Percentiles rank a stretch among this genome's conserved stretches.
These are phyloP conservation scores for Albula glossodonta DNA, from an alignment of 2,113 vertebrate genomes.

Conservation along the genomic window DNA sequence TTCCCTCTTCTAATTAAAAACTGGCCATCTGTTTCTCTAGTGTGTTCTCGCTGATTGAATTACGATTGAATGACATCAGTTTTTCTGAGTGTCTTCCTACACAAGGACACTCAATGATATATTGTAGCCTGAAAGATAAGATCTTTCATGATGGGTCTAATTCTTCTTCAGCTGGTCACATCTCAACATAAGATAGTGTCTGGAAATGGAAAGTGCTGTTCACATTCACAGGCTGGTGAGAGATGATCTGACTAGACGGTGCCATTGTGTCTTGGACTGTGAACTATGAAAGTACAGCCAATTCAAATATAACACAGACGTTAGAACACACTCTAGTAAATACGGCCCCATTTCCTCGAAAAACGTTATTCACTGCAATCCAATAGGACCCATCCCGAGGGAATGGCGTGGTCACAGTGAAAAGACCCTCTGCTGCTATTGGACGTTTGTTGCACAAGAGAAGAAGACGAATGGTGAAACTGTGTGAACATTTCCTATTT, in stretches of 20 bases:
- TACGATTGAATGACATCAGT: not conserved
- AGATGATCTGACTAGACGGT: constrained; percentile 6
- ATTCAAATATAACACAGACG: constrained; percentile 17
- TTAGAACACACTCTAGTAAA: constrained; percentile 2
- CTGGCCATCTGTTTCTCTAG: not conserved
- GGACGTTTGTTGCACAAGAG: not conserved
- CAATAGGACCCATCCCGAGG: not conserved
- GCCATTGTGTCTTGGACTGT: constrained; percentile 2
- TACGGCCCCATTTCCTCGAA: not conserved
- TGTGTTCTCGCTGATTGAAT: constrained; percentile 3
- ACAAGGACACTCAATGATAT: constrained; percentile 10
- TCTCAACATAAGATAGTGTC: not conserved
- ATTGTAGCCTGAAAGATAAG: not conserved
- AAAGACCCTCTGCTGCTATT: not conserved
- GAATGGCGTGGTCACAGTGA: not conserved
- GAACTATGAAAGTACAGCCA: constrained; percentile 22
- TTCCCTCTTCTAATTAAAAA: constrained; percentile 5
- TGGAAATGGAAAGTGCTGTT: constrained; percentile 14
- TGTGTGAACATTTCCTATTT: not conserved
- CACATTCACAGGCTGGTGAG: not conserved
- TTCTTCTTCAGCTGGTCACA: not conserved
- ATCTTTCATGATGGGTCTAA: not conserved
- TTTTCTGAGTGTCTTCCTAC: constrained; percentile 17
- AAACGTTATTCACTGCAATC: not conserved
- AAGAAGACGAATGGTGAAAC: not conserved